A percentile compares a stretch with the other conserved stretches of the same genome.
phyloP scores from a whole-genome alignment of 2,113 vertebrate genomes.

The Labeo rohita region DNA sequence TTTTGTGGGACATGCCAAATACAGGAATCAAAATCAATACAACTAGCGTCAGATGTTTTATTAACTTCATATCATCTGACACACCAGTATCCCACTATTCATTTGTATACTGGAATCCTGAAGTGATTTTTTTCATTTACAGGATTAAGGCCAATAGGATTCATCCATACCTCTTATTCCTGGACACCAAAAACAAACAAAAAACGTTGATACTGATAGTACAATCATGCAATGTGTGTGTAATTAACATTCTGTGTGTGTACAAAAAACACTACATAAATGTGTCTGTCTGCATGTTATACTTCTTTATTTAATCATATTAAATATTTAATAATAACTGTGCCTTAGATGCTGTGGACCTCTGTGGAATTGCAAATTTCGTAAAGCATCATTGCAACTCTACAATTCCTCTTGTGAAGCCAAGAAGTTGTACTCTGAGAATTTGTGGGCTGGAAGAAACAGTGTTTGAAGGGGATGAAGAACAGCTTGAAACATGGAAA shows the following conservation, averaged over 20 bases:
- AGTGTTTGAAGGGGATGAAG: slow-evolving; percentile 37
- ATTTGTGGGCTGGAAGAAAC: slow-evolving; percentile 48
- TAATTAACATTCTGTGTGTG: background rate
- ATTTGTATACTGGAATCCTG: too few species aligned
- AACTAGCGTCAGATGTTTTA: background rate
- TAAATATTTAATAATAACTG: too few species aligned
- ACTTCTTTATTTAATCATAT: background rate
- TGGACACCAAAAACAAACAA: background rate
- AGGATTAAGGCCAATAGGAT: too few species aligned
- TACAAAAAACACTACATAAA: background rate
- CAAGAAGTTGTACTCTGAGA: slow-evolving; percentile 13
- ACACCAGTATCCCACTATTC: too few species aligned
- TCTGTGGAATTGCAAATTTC: background rate
- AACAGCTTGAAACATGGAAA: slow-evolving; percentile 51
- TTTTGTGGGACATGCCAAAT: background rate
- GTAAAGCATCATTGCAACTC: background rate
- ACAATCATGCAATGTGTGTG: too few species aligned
- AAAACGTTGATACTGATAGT: background rate
- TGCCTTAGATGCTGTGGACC: slow-evolving; percentile 4
- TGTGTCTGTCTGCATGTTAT: background rate
- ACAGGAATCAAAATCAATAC: background rate
- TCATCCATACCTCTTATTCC: background rate
- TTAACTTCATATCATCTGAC: too few species aligned
- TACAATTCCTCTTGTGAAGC: slow-evolving; percentile 35
- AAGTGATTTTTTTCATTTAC: too few species aligned